Evolutionary conservation across 2,888 invertebrate genomes (phyloP), one percentile per base, ranked within the genome.

Genomic region (Acanthosepion esculentum): DNA sequence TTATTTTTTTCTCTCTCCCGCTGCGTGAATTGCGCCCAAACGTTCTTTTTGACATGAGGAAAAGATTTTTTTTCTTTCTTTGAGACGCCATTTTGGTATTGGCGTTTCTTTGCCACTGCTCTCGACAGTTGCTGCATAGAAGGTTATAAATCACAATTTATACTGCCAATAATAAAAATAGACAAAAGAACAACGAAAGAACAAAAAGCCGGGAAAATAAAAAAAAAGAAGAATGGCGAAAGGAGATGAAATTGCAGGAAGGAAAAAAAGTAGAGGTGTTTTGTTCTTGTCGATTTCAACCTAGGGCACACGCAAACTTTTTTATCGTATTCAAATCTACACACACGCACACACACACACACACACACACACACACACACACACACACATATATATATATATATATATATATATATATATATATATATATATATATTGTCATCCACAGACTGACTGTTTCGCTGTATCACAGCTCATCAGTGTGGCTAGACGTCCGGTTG

Each of bases 141-240:
- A 78, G 78, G 78, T 78, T 12, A 78, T 78, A 78, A 78, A 78
- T 78, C 78, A 33, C 78, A 78, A 78, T 78, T 78, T 78, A 33
- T 78, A 78, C 78, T 78, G 78, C 78, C 78, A 78, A 78, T 78
- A n/a, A 64, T 64, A 64, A 64, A 78, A 78, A 78, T 10, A 78
- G 78, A 78, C 78, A 29, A 78, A 78, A 78, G 78, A 4, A 15
- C n/a, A 78, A n/a, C 8, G n/a, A 15, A n/a, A 78, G n/a, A n/a
- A 78, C 33, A 59, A 78, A 78, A 78, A 33, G n/a, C 5, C n/a
- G n/a, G n/a, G 15, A 78, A 78, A 15, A 33, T 23, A 59, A 59
- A 23, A 7, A 20, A 6, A 26, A 59, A 23, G 20, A 23, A 23
- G 26, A 23, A 23, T 5, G 23, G 5, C 5, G 20, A 59, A 20